A percentile compares a stretch with the other conserved stretches of the same genome.
Evolutionary conservation across 2,797 vertebrate species (phyloP).

Genomic region (Fistularia commersonii): DNA sequence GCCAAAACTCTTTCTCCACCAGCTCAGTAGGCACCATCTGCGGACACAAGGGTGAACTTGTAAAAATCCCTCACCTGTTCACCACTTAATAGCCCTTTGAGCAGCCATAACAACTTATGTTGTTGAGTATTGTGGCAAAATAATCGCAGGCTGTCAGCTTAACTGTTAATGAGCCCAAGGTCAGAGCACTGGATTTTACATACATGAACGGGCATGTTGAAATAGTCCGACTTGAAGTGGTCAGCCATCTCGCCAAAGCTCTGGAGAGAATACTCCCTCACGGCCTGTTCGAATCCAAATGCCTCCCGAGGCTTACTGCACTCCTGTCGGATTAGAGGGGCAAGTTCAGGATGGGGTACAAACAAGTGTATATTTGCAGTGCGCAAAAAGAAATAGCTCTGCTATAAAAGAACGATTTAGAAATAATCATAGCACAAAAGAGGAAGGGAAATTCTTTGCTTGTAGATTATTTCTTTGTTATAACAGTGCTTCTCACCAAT

Average conservation of each 20-base stretch:
- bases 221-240: slow-evolving; percentile 99
- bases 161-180: neutral
- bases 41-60: slow-evolving; percentile 1
- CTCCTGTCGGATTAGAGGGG: slow-evolving; percentile 74
- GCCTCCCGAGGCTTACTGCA: slow-evolving; percentile 98
- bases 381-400: neutral
- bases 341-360: neutral
- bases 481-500: too few species aligned
- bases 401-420: neutral
- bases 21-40: slow-evolving; percentile 99
- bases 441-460: too few species aligned
- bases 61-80: neutral
- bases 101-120: too few species aligned
- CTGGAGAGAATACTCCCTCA: slow-evolving; percentile 93
- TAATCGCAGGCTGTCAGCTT: too few species aligned
- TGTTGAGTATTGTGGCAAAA: too few species aligned
- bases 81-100: too few species aligned
- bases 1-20: slow-evolving; percentile 98
- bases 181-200: slow-evolving; percentile 15
- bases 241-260: slow-evolving; percentile 99
- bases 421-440: too few species aligned
- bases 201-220: slow-evolving; percentile 99
- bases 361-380: too few species aligned
- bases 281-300: slow-evolving; percentile 96
- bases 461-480: too few species aligned